Evolutionary conservation across 2,797 vertebrate species (phyloP).

Genomic region (Avahi laniger): DNA sequence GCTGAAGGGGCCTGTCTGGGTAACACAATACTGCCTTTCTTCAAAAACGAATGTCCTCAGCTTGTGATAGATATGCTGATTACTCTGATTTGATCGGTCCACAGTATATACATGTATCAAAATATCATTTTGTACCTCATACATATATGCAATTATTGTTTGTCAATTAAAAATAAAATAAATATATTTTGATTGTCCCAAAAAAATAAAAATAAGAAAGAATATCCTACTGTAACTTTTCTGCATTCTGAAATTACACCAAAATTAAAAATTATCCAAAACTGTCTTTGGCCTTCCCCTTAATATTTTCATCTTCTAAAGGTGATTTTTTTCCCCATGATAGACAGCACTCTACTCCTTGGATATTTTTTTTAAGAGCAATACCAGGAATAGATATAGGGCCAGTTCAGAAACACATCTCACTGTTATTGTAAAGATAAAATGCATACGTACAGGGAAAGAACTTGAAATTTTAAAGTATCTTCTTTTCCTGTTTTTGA

Average conservation of each 20-base stretch:
- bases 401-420: not conserved
- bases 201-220: not conserved
- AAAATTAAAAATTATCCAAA: not conserved
- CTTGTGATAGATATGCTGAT: not conserved
- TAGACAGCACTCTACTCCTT: not conserved
- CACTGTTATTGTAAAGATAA: not conserved
- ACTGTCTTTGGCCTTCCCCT: not conserved
- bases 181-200: not conserved
- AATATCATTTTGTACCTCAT: not conserved
- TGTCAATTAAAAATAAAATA: not conserved
- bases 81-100: not conserved
- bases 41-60: not conserved
- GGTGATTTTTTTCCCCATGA: not conserved
- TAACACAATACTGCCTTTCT: not conserved
- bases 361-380: not conserved
- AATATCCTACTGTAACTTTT: not conserved
- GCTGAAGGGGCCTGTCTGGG: not conserved
- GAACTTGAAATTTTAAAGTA: not conserved
- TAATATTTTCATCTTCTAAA: not conserved
- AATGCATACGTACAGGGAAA: not conserved
- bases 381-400: not conserved
- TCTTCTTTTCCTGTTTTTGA: not conserved
- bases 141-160: not conserved
- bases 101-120: not conserved
- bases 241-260: conserved; percentile 20